Base-by-base conservation (phyloP, 2,113 vertebrate genomes). In the Pachyramphus minor region DNA sequence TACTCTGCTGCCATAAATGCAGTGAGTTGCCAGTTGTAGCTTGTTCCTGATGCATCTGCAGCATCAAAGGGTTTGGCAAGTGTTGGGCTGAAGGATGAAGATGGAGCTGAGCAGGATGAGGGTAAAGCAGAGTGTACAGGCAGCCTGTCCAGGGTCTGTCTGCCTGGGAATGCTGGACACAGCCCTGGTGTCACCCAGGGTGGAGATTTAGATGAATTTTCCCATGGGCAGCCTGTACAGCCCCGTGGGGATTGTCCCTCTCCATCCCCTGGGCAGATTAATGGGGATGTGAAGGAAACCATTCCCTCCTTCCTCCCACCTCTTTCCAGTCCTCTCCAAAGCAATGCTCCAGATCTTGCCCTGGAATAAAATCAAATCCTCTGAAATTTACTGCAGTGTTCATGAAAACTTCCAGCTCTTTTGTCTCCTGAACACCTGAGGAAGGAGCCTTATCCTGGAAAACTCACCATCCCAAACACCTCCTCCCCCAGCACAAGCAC, bases 241-340 rank as follows among this genome's bases (percentile, higher is more conserved):
- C 59, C 21, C 19, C 0, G 3, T 11, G 2, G 39, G 2, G 20
- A 21, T 31, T 0, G 0, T 25, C n/a, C n/a, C 53, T 42, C 41
- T 66, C 14, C 35, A 62, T 23, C 28, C 60, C 39, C 28, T 21
- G 3, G 1, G 8, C 14, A 41, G 66, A 37, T 68, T 39, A 33
- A 22, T 1, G 3, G 31, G 12, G 35, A 44, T 64, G 23, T 0
- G 12, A 53, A 35, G n/a, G 39, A 58, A 74, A 53, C 21, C 80
- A 33, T 37, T 25, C 3, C 21, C 71, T 62, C 11, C 20, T 58
- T 58, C 59, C 76, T 72, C 76, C 79, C 2, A 0, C 23, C 66
- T 88, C 71, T 69, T 88, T 72, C 80, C 63, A 33, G 49, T 84
- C 50, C n/a, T 63, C 49, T 64, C 84, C 80, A 52, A 59, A 83